Conservation (phyloP, 2,113 vertebrate species). For the Perca schrenkii region DNA sequence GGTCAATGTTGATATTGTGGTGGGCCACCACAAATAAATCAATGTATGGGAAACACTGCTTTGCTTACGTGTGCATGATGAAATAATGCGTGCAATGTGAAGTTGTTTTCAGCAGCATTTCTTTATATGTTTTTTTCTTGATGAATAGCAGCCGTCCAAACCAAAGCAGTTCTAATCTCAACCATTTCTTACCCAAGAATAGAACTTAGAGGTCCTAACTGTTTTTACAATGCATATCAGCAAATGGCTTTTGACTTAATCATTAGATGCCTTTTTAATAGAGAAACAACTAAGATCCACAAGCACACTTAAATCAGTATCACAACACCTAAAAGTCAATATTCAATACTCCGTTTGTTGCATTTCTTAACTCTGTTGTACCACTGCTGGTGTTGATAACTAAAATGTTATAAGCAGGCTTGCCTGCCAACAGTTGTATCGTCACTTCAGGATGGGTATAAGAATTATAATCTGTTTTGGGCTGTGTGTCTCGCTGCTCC, state of each 20-base stretch:
- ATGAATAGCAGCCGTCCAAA: not conserved
- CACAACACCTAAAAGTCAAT: not conserved
- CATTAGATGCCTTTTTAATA: not conserved
- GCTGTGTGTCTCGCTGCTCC: not conserved
- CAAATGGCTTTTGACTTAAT: not conserved
- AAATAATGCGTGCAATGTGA: not conserved
- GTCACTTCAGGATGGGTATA: not conserved
- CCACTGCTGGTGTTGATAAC: not conserved
- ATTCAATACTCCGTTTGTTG: not conserved
- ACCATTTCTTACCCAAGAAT: not conserved
- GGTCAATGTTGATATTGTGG: no score
- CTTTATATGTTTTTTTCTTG: not conserved
- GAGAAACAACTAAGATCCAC: not conserved
- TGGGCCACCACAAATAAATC: no score
- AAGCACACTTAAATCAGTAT: not conserved
- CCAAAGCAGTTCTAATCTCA: not conserved
- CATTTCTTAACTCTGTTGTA: not conserved
- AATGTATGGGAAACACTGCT: no score
- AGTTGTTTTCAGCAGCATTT: not conserved
- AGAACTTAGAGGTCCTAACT: not conserved
- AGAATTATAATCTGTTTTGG: not conserved
- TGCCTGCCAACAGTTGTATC: not conserved
- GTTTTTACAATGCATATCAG: not conserved
- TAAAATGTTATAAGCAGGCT: not conserved
- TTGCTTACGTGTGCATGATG: slow-evolving; percentile 8